Base-by-base conservation (phyloP, 2,888 invertebrate genomes). In the Toxonevra muliebris region DNA sequence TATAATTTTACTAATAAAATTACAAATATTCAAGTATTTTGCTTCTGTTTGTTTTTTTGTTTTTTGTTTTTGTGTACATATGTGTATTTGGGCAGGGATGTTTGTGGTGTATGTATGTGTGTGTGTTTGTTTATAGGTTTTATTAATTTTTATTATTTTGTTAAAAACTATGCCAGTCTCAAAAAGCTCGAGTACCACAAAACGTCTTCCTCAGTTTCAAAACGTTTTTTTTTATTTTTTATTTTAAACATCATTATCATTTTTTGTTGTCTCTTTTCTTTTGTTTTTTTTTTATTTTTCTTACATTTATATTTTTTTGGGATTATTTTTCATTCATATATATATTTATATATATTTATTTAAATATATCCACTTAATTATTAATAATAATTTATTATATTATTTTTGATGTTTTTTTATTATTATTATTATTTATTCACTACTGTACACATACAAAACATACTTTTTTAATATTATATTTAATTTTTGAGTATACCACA, bases 111-210 rank as follows among this genome's bases (percentile, higher is more conserved):
- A 48, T 63, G 61, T 66, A 20, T 67, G 53, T 58, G 62, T 65
- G 66, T 61, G 61, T 62, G 54, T 66, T 53, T 62, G 69, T 61
- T 57, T 10, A 30, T 61, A 42, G 63, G 43, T 61, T 4, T 52
- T 43, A 61, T 65, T 19, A 50, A 43, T 54, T 59, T 66, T 55
- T 55, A 30, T 55, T 55, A 30, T 30, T 69, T 66, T 73, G 78
- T 81, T 83, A 82, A 84, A 83, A 84, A 80, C 84, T 84, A 84
- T 79, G 84, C 84, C 85, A 85, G 85, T 85, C 85, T 86, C 85
- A 85, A 85, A 84, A 85, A 85, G 85, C 86, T 85, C 85, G 85
- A 85, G 84, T 84, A 80, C 82, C 81, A 79, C 76, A 75, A 69
- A 71, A 61, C 50, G 19, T 45, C 42, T 60, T 20, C 55, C 60